Conservation (phyloP, 2,888 invertebrate species). For the Latrodectus hesperus region DNA sequence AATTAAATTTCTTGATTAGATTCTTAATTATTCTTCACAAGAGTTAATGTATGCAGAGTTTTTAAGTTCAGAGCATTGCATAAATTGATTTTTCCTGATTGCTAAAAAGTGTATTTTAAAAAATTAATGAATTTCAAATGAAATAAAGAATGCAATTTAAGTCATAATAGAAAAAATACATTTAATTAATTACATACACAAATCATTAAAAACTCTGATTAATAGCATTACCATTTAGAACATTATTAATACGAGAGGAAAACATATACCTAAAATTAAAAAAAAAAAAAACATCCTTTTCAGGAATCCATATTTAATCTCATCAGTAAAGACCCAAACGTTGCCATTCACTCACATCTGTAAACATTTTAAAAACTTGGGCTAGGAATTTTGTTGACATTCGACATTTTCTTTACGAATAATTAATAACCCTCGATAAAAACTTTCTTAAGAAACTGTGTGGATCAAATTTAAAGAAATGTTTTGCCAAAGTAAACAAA, state of each 20-base stretch:
- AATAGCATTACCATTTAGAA: slow-evolving; percentile 17
- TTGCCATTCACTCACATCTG: slow-evolving; percentile 48
- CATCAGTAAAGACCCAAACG: slow-evolving; percentile 28
- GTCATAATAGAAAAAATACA: background rate
- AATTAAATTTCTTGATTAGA: background rate
- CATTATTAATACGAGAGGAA: background rate
- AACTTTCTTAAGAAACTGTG: slow-evolving; percentile 31
- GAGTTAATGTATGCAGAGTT: no score
- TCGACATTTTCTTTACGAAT: slow-evolving; percentile 64
- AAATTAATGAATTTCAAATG: no score
- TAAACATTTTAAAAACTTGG: slow-evolving; percentile 66
- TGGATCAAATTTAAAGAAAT: slow-evolving; percentile 64
- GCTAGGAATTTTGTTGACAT: slow-evolving; percentile 57
- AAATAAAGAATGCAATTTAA: no score
- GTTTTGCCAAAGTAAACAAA: slow-evolving; percentile 64
- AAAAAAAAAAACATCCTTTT: background rate
- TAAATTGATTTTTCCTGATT: no score
- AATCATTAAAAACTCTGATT: slow-evolving; percentile 41
- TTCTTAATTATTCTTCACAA: no score
- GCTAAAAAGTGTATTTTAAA: no score
- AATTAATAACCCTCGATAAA: slow-evolving; percentile 65
- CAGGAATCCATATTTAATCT: slow-evolving; percentile 61
- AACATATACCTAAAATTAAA: background rate
- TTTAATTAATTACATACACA: slow-evolving; percentile 31
- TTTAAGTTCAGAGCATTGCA: no score